These are phyloP conservation scores for Siphlonurus alternatus DNA, from an alignment of 2,888 invertebrate genomes.

Conservation along the genomic window DNA sequence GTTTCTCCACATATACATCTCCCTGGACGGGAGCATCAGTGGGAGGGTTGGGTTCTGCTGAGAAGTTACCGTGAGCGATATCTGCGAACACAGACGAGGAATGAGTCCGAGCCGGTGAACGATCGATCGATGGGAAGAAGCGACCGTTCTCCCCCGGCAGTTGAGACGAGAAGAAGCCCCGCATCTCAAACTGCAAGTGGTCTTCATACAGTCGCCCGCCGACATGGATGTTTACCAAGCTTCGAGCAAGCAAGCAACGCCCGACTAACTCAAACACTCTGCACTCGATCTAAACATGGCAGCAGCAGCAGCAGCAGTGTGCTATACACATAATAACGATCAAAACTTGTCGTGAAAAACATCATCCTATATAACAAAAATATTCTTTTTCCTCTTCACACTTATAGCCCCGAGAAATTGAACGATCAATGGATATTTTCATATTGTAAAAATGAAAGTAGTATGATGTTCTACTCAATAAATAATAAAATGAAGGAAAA, in stretches of 20 bases:
- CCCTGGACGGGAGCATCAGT: constrained; percentile 23
- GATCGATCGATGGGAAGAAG: not conserved
- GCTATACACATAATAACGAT: no score
- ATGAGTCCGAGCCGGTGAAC: not conserved
- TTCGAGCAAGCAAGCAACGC: not conserved
- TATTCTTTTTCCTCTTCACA: no score
- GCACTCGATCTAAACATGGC: not conserved
- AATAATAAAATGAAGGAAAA: no score
- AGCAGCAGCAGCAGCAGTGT: no score
- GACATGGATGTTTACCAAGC: not conserved
- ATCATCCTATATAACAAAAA: no score
- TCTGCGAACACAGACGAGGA: constrained; percentile 23
- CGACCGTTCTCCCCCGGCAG: not conserved
- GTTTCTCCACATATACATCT: constrained; percentile 19
- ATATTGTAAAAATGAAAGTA: no score
- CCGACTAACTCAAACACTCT: not conserved
- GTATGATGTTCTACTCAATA: no score
- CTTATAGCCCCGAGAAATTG: no score
- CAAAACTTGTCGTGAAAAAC: no score
- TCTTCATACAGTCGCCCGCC: no score
- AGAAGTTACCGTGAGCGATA: constrained; percentile 46
- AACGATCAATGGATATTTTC: no score
- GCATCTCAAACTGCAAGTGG: not conserved
- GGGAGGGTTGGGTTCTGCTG: constrained; percentile 43
- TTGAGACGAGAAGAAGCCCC: not conserved